Percentiles rank a stretch among this genome's conserved stretches.
These are phyloP conservation scores for Atrina japonica DNA, from an alignment of 2,888 invertebrate genomes.

Conservation along the genomic window DNA sequence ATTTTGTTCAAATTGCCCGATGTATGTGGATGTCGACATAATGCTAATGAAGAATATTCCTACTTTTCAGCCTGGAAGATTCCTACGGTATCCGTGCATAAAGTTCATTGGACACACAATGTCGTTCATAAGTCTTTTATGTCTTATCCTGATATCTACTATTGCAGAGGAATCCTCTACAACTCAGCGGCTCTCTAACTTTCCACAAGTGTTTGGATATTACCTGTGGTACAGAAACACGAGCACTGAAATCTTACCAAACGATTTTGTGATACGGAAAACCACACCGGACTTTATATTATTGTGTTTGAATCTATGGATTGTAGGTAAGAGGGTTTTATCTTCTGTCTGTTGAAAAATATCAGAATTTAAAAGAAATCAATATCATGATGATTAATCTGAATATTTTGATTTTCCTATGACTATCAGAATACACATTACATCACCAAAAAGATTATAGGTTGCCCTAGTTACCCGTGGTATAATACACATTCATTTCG, in stretches of 20 bases:
- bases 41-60: too few relatives aligned
- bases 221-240: constrained; percentile 20
- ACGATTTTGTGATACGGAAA: constrained; percentile 55
- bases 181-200: constrained; percentile 35
- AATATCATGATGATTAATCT: too few relatives aligned
- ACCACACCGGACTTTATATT: constrained; percentile 58
- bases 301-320: constrained; percentile 56
- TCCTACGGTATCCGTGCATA: constrained; percentile 70
- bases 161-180: constrained; percentile 53
- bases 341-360: too few relatives aligned
- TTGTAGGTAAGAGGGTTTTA: constrained; percentile 48
- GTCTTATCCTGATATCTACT: constrained; percentile 65
- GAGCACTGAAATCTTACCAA: constrained; percentile 33
- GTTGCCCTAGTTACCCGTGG: too few relatives aligned
- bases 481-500: too few relatives aligned
- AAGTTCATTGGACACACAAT: constrained; percentile 75
- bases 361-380: too few relatives aligned
- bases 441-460: too few relatives aligned
- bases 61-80: constrained; percentile 67
- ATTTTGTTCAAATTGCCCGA: too few relatives aligned
- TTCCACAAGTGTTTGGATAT: constrained; percentile 32
- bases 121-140: constrained; percentile 70
- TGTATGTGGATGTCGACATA: too few relatives aligned
- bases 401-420: too few relatives aligned
- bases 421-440: too few relatives aligned